These are phyloP conservation scores for Scophthalmus maximus DNA, from an alignment of 2,113 vertebrate species.

Conservation along the genomic window DNA sequence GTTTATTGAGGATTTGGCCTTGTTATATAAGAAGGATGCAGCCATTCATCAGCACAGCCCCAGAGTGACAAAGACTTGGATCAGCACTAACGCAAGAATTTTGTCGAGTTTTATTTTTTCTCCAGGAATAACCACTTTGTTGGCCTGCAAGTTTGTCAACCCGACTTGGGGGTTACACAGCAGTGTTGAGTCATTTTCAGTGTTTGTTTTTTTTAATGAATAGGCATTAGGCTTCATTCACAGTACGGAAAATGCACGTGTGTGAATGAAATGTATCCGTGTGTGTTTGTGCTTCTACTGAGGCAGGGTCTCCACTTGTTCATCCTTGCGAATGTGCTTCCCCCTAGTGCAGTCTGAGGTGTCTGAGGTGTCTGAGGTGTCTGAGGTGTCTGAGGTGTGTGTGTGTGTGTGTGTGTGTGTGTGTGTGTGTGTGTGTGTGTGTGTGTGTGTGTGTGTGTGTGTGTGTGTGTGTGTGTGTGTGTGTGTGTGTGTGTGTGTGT, in stretches of 20 bases:
- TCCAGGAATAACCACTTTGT: constrained; percentile 16
- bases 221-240: constrained; percentile 62
- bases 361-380: too few species aligned
- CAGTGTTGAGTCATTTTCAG: neutral
- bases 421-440: constrained; percentile 1
- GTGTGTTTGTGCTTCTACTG: constrained; percentile 20
- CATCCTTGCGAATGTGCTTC: constrained; percentile 74
- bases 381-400: too few species aligned
- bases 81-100: constrained; percentile 44
- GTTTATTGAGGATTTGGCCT: constrained; percentile 59
- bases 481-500: constrained; percentile 36
- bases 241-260: constrained; percentile 34
- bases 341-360: constrained; percentile 42
- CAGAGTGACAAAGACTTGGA: constrained; percentile 38
- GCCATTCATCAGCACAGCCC: constrained; percentile 59
- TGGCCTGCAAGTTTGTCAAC: neutral
- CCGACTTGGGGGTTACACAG: neutral
- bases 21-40: constrained; percentile 66
- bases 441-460: constrained; percentile 35
- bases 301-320: constrained; percentile 49
- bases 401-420: constrained; percentile 28
- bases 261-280: constrained; percentile 65
- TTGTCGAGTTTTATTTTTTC: neutral
- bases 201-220: constrained; percentile 50
- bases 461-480: neutral